Evolutionary conservation across 2,113 vertebrate species (phyloP), one percentile per base, ranked within the genome.

Genomic region (Callithrix jacchus): DNA sequence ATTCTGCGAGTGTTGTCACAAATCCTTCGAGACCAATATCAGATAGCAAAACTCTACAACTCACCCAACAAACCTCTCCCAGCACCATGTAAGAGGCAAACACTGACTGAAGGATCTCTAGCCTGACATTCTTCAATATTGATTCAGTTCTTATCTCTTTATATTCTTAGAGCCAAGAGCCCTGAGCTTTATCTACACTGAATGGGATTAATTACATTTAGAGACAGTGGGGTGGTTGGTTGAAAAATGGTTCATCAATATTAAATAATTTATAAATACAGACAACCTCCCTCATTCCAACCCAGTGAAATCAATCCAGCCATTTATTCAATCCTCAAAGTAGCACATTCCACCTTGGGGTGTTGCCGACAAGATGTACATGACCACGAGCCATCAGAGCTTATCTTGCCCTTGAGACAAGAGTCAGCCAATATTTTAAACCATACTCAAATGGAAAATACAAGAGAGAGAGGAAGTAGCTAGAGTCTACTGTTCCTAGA

Each of bases 201-300:
- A 87, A 92, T 35, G 25, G 20, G 20, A 84, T 88, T 40, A 89
- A 84, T 27, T 40, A 42, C 40, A 86, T 64, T 90, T 81, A 85
- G 23, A 97, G 71, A 61, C 79, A 87, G 45, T 45, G 47, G 47
- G 40, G 71, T 47, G 16, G 20, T 37, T 56, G 45, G 27, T 83
- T 61, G 25, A 30, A 68, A 77, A 66, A 58, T 45, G 49, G 56
- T 47, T 96, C 68, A 89, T 81, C 86, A 82, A 73, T 93, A 52
- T 30, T 77, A 96, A 88, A 47, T 56, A 81, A 94, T 79, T 68
- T 89, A 47, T 94, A 77, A 88, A 77, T 82, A 23, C 42, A 85
- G 73, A 58, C 12, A 66, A 52, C 2, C 16, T 64, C 35, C 27
- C 54, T n/a, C 42, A 86, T 89, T 89, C 83, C 58, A 80, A 49